phyloP scores from a whole-genome alignment of 2,797 vertebrate species.

The Taeniopygia guttata region DNA sequence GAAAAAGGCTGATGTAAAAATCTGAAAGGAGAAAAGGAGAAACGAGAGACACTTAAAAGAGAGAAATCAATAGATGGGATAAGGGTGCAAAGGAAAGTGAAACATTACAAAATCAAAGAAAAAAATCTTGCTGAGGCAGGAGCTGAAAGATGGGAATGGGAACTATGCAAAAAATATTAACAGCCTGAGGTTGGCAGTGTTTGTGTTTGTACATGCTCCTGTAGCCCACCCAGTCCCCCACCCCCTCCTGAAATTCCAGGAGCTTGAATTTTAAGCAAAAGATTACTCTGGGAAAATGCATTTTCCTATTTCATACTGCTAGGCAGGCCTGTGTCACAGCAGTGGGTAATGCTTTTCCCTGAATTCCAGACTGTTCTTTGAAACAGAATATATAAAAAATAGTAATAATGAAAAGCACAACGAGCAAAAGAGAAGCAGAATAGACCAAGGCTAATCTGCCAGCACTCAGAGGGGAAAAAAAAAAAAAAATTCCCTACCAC shows the following conservation, averaged over 20 bases:
- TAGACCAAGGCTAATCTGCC: neutral
- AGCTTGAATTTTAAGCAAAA: neutral
- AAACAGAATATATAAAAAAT: neutral
- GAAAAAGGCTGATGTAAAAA: neutral
- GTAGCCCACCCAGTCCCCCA: neutral
- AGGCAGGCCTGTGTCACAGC: constrained; percentile 6
- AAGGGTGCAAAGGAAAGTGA: neutral
- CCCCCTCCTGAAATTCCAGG: neutral
- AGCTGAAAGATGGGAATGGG: neutral
- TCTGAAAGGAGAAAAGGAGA: neutral
- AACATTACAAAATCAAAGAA: neutral
- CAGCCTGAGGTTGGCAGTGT: neutral
- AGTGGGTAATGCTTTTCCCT: neutral
- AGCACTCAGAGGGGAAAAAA: neutral
- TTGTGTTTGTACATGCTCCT: neutral
- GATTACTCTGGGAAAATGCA: neutral
- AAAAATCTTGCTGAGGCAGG: neutral
- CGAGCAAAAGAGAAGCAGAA: neutral
- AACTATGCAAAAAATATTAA: neutral
- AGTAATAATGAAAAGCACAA: neutral
- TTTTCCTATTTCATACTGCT: neutral
- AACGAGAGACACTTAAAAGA: neutral
- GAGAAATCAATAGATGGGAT: neutral
- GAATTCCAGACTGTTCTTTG: constrained; percentile 18
- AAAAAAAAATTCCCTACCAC: neutral